Evolutionary conservation across 2,113 vertebrate species (phyloP).

Genomic region (Calyptommatus sinebrachiatus): DNA sequence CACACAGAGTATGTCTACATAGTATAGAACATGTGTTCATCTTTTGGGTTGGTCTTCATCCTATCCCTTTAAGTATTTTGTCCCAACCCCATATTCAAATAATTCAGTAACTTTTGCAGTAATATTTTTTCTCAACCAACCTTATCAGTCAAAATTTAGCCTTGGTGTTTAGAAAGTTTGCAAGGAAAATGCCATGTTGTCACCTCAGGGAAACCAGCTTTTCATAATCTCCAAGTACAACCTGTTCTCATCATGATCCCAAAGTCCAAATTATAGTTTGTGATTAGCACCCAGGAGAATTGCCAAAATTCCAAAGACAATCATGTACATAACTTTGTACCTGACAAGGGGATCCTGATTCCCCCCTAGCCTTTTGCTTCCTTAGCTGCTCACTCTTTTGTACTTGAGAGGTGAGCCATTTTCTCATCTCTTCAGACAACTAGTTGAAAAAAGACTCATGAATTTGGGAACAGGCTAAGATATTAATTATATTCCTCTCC

Average conservation of each 20-base stretch:
- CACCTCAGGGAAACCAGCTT: constrained; percentile 1
- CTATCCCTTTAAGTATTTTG: not conserved
- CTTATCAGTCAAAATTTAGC: not conserved
- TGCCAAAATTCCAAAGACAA: not conserved
- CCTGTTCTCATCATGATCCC: not conserved
- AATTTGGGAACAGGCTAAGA: not conserved
- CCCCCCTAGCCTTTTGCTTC: not conserved
- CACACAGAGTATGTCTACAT: no score
- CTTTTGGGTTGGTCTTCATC: not conserved
- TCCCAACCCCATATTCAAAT: not conserved
- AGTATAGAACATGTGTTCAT: no score
- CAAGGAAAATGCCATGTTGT: not conserved
- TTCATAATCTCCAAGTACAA: constrained; percentile 3
- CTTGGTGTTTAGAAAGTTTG: constrained; percentile 12
- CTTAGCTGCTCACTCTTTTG: not conserved
- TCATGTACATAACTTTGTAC: not conserved
- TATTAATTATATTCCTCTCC: not conserved
- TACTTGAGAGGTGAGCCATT: not conserved
- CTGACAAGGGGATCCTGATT: not conserved
- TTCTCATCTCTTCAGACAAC: no score
- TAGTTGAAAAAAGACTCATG: not conserved
- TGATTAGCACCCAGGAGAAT: not conserved
- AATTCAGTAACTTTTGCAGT: constrained; percentile 8
- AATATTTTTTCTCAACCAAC: not conserved
- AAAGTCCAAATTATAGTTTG: not conserved